phyloP scores from a whole-genome alignment of 2,888 invertebrate genomes.

The Drosophila nr. perissopoda region DNA sequence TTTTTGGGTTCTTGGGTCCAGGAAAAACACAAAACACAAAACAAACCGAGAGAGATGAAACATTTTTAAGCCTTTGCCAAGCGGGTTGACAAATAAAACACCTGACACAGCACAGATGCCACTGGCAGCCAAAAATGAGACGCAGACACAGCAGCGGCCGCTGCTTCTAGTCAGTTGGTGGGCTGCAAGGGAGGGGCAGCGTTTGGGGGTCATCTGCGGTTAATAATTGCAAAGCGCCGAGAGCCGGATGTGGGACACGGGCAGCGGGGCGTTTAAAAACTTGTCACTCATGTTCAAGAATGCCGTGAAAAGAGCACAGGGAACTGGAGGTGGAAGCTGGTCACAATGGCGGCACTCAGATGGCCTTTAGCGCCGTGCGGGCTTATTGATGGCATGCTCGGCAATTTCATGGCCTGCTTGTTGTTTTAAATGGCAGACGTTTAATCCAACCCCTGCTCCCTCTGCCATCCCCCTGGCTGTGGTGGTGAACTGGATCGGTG shows the following conservation, averaged over 20 bases:
- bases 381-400: conserved; percentile 55
- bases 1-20: conserved; percentile 29
- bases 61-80: conserved; percentile 61
- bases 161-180: conserved; percentile 11
- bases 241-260: conserved; percentile 22
- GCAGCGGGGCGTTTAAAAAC: conserved; percentile 53
- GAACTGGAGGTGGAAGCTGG: background rate
- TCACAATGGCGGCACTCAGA: conserved; percentile 44
- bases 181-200: background rate
- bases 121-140: conserved; percentile 35
- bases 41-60: conserved; percentile 42
- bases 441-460: conserved; percentile 40
- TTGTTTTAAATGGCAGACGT: conserved; percentile 52
- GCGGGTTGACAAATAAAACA: conserved; percentile 61
- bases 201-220: conserved; percentile 56
- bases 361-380: conserved; percentile 36
- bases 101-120: conserved; percentile 58
- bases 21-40: conserved; percentile 32
- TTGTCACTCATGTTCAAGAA: conserved; percentile 68
- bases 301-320: conserved; percentile 10
- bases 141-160: conserved; percentile 23
- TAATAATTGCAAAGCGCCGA: conserved; percentile 70
- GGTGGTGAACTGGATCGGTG: conserved; percentile 6
- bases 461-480: background rate
- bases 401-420: conserved; percentile 55